These are phyloP conservation scores for Cassiopea xamachana DNA, from an alignment of 30 jellyfish, hydroid and myxozoan species.

Conservation along the genomic window DNA sequence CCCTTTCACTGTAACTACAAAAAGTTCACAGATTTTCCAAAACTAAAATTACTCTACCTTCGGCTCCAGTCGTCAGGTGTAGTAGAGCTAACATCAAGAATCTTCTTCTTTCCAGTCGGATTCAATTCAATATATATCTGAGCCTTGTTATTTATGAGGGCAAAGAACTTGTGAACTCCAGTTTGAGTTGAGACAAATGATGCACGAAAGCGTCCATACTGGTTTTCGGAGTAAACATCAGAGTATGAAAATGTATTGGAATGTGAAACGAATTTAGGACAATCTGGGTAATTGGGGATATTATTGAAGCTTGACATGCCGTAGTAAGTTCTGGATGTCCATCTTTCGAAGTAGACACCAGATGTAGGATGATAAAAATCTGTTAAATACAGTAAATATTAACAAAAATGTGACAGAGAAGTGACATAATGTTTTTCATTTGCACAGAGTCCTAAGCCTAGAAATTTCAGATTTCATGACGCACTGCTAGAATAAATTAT, in stretches of 20 bases:
- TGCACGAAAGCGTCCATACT: slow-evolving; percentile 33
- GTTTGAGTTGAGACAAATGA: slow-evolving; percentile 26
- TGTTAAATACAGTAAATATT: neutral
- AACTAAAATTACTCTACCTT: neutral
- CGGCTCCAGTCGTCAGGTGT: slow-evolving; percentile 9
- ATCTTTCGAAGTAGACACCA: slow-evolving; percentile 23
- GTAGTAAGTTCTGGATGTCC: slow-evolving; percentile 3
- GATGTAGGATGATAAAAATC: slow-evolving; percentile 26
- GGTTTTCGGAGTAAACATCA: neutral
- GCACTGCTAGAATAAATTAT: no score
- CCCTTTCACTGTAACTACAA: no score
- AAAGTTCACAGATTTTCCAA: neutral
- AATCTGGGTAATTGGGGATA: slow-evolving; percentile 28
- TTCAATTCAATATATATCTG: slow-evolving; percentile 18
- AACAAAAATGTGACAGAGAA: no score
- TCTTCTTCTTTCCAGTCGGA: slow-evolving; percentile 12
- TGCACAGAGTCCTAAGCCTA: no score
- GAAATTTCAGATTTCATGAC: no score
- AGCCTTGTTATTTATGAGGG: neutral
- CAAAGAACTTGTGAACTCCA: slow-evolving; percentile 45
- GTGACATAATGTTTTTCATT: no score
- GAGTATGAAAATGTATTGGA: slow-evolving; percentile 2
- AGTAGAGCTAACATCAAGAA: neutral
- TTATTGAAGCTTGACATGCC: slow-evolving; percentile 4
- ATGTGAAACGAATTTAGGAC: slow-evolving; percentile 24